Base-by-base conservation (phyloP, 2,113 vertebrate species). In the Pelusios castaneus region DNA sequence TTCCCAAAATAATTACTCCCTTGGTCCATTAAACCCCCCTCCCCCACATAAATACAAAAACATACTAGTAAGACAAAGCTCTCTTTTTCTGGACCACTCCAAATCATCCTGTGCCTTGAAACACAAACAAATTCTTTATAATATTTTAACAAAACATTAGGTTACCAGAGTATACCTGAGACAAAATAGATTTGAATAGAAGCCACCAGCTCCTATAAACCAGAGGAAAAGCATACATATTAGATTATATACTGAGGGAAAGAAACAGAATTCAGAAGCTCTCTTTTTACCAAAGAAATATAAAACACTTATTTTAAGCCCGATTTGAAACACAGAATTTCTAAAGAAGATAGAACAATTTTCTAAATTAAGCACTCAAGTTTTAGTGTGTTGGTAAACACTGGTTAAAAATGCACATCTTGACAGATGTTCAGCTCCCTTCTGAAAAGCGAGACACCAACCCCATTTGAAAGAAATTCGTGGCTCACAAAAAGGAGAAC, bases 391-490 rank as follows among this genome's bases (percentile, higher is more conserved):
- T 4, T 58, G 84, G 4, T 87, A 92, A 81, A 89, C 38, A 82
- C 54, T 24, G 5, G 60, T 92, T 67, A 51, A 38, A 90, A 92
- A 80, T 0, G 0, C 31, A 90, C 24, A 92, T 78, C n/a, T 80
- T 81, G n/a, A 81, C 58, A 38, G 52, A 90, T 56, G 84, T 90
- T n/a, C 76, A 93, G 55, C 38, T 94, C 51, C 3, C 41, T 78
- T 67, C 52, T 91, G 67, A 63, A 79, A 87, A 52, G 38, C 0
- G 9, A 85, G 55, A 11, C 45, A 55, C 34, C 31, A 47, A 13
- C 1, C 5, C 83, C 34, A 49, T 5, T 9, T 10, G 43, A 43
- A 76, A 82, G 78, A n/a, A 60, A 54, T 22, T n/a, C 89, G 73
- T 31, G 90, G 43, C 25, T 41, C 16, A 75, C 3, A 49, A 78